These are phyloP conservation scores for Thryonomys swinderianus DNA, from an alignment of 2,113 vertebrate genomes.

Conservation along the genomic window DNA sequence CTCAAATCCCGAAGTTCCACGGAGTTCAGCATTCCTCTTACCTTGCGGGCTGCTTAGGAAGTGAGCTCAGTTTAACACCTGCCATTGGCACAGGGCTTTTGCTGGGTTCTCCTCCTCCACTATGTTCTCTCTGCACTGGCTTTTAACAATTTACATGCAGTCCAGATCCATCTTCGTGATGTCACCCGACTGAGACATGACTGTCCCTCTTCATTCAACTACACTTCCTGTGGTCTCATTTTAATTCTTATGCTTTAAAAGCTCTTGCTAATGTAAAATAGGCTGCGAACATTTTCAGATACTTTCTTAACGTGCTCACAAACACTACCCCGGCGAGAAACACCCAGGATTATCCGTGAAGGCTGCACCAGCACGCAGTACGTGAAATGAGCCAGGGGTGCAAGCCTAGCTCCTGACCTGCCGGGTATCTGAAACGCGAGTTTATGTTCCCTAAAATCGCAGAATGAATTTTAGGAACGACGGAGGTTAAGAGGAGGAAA, in stretches of 20 bases:
- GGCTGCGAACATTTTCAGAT: not conserved
- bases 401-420: no score
- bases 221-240: not conserved
- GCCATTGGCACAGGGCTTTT: not conserved
- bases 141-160: not conserved
- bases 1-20: not conserved
- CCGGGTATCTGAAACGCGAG: no score
- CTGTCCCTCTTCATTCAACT: not conserved
- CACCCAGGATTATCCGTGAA: not conserved
- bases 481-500: no score
- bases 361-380: not conserved
- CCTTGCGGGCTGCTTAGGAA: not conserved
- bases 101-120: not conserved
- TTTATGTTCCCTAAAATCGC: no score
- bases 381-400: not conserved
- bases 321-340: not conserved
- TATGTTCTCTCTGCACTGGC: not conserved
- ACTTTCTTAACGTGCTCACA: not conserved
- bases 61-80: not conserved
- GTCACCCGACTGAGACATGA: not conserved
- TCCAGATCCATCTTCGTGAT: not conserved
- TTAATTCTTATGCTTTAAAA: slow-evolving; percentile 17
- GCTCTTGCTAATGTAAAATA: not conserved
- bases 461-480: no score
- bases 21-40: not conserved